Base-by-base conservation (phyloP, 2,113 vertebrate genomes). In the Paramormyrops kingsleyae region DNA sequence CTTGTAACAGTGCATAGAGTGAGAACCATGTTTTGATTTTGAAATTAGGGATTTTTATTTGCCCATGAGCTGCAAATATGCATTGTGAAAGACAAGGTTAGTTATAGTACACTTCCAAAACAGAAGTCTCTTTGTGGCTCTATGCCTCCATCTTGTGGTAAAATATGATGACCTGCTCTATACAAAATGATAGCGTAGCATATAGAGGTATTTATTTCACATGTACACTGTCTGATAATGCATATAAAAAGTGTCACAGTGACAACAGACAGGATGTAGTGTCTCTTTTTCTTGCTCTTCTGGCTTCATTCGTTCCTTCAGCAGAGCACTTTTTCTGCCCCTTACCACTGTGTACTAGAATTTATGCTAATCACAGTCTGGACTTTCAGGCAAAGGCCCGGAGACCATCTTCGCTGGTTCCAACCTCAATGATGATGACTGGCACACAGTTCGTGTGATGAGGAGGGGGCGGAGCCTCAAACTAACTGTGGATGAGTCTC, bases 371-470 rank as follows among this genome's bases (percentile, higher is more conserved):
- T 96, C 96, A 97, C 96, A 96, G 95, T 97, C 97, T 98, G 97
- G 97, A 96, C 97, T 98, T 96, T 96, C 98, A 99, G 99, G 99
- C 98, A 99, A 99, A 97, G 99, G 99, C 95, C 99, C 99, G 96
- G 99, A 99, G 96, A 99, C 98, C 93, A 98, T 99, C 97, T 99
- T 99, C 97, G 98, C 98, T 91, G 99, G 98, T 94, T 97, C 97
- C 95, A 97, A 97, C 95, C 97, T 99, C 97, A 99, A 99, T 97
- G 99, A 99, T 96, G 99, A 99, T 93, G 98, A 99, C 92, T 99
- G 98, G 99, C 99, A 99, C 97, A 99, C 99, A 39, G 98, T 99
- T 92, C 97, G 98, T 94, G 99, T 99, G 93, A 97, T 98, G 93
- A 97, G 99, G 53, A 97, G 99, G 94, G 99, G 99, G 94, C 99